Base-by-base conservation (phyloP, 92 coral and sea anemone genomes). In the Bergia sp. region DNA sequence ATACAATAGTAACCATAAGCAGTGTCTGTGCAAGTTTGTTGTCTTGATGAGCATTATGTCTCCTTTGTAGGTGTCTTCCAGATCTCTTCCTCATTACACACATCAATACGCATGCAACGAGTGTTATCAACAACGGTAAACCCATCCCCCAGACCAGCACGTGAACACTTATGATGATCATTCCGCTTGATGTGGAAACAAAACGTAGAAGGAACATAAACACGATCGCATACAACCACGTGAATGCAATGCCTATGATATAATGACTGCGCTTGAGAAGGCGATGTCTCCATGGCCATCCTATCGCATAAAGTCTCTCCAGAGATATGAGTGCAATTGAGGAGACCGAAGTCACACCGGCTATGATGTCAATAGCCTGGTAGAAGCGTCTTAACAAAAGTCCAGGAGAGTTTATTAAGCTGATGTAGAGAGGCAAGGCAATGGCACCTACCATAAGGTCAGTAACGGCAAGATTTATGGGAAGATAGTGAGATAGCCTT, bases 401-500 rank as follows among this genome's bases (percentile, higher is more conserved):
- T 57, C 2, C 65, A 57, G 10, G 18, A 55, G 15, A 55, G 15
- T 15, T 55, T 55, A 55, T 7, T 55, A 55, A 7, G 15, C 64
- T 55, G 64, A 29, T 67, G 37, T 67, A 67, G 6, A 67, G 74
- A 21, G 74, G 74, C 74, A 67, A 67, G 23, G 37, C 74, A n/a
- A 67, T 18, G 9, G 74, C 37, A 15, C 80, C 80, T 1, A 76
- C 80, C 42, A 76, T 42, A 15, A 76, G 80, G 3, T 76, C 80
- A 42, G 80, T 42, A 42, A 76, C 49, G 21, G 80, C 80, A 18
- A 76, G 80, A 47, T 76, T 76, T 76, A 76, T 76, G 0, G 80
- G 80, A 4, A 76, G 80, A 42, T 76, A 76, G 43, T 76, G 43
- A 1, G 49, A 76, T 10, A 44, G 57, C 36, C 41, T 42, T 76